Percentiles rank a stretch among this genome's conserved stretches.
phyloP scores from a whole-genome alignment of 2,797 vertebrate species.

The Pangasius macronema region DNA sequence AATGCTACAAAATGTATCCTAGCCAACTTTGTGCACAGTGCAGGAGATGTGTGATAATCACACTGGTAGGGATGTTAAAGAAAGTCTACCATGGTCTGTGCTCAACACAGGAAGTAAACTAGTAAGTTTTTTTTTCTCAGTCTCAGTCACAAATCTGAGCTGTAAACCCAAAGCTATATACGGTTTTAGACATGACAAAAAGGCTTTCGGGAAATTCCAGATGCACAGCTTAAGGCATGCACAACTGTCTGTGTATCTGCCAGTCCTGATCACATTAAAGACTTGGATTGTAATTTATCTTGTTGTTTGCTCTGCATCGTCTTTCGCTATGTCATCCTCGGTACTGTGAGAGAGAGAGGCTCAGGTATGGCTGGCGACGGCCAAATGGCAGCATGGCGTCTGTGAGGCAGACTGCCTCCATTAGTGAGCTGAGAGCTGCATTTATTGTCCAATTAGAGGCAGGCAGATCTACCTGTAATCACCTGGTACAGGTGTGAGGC shows the following conservation, averaged over 20 bases:
- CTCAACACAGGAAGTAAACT: background rate
- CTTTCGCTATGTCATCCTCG: slow-evolving; percentile 86
- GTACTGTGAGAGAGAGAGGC: slow-evolving; percentile 81
- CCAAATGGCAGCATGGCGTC: slow-evolving; percentile 94
- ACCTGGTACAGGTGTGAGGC: slow-evolving; percentile 91
- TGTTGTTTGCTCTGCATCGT: slow-evolving; percentile 84
- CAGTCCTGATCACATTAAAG: slow-evolving; percentile 76
- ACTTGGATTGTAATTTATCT: slow-evolving; percentile 80
- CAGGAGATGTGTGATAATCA: background rate
- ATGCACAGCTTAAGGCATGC: background rate
- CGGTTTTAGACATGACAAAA: background rate
- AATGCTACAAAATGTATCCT: background rate
- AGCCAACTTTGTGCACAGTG: background rate
- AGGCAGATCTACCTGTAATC: slow-evolving; percentile 92
- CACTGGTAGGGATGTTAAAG: background rate
- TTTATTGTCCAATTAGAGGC: slow-evolving; percentile 98
- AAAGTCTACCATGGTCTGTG: no score
- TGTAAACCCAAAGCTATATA: background rate
- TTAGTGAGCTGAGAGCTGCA: slow-evolving; percentile 86
- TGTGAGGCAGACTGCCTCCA: slow-evolving; percentile 85
- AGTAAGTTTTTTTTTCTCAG: background rate
- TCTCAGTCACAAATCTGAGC: background rate
- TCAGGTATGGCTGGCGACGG: slow-evolving; percentile 86
- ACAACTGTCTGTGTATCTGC: slow-evolving; percentile 27
- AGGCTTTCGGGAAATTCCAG: background rate